Evolutionary conservation across 1,140 invertebrate species (phyloP).

Genomic region (Danaus melanippus): DNA sequence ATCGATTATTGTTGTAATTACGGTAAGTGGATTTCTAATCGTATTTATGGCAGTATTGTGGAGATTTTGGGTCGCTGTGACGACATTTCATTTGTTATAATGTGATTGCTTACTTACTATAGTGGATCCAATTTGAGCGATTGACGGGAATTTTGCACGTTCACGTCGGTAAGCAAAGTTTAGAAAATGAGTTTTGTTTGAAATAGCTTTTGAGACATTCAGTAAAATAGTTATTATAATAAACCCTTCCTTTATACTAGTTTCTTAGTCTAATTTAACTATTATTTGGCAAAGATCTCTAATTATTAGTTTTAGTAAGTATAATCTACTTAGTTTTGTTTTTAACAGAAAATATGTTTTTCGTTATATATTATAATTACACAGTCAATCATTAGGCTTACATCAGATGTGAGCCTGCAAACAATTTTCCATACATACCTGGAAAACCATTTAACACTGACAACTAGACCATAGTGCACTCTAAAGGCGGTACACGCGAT

Average conservation of each 20-base stretch:
- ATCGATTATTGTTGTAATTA: slow-evolving; percentile 43
- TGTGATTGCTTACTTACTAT: slow-evolving; percentile 26
- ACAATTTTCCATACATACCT: slow-evolving; percentile 5
- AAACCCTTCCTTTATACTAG: no score
- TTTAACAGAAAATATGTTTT: no score
- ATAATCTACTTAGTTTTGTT: no score
- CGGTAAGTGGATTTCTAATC: slow-evolving; percentile 52
- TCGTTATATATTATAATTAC: no score
- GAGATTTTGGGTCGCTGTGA: slow-evolving; percentile 25
- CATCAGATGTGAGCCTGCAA: no score
- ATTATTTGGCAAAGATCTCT: no score
- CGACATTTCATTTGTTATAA: slow-evolving; percentile 30
- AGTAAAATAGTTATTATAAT: no score
- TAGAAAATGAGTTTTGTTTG: slow-evolving; percentile 19
- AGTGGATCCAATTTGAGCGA: slow-evolving; percentile 12
- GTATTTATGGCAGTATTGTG: slow-evolving; percentile 40
- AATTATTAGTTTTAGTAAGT: no score
- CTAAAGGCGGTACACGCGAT: slow-evolving; percentile 16
- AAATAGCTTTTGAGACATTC: slow-evolving; percentile 11
- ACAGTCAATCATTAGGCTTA: no score
- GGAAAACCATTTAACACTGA: slow-evolving; percentile 15
- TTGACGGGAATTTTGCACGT: slow-evolving; percentile 14
- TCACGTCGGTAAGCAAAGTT: slow-evolving; percentile 18
- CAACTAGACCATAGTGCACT: slow-evolving; percentile 10
- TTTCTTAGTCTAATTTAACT: no score